Evolutionary conservation across 1,140 invertebrate species (phyloP), one percentile per base, ranked within the genome.

Genomic region (Drosophila pandora): DNA sequence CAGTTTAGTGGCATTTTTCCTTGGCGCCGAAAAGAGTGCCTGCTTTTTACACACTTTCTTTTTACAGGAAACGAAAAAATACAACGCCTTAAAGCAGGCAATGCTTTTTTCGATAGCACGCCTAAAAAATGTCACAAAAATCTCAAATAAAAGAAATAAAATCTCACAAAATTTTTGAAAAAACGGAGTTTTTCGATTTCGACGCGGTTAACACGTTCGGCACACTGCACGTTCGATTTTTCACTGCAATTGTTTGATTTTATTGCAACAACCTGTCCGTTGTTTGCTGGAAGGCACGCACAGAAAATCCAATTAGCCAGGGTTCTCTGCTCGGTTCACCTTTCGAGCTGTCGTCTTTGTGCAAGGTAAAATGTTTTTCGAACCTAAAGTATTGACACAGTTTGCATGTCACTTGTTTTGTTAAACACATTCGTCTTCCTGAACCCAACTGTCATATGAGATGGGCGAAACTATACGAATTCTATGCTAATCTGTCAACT

Each of bases 181-280:
- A 47, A 22, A 47, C 8, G 2, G 7, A 23, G 10, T 47, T 47
- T 47, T 47, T n/a, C 13, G 13, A 7, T 47, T 23, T 47, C 13
- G 22, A 57, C 63, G 55, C 81, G 70, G 48, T 65, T 37, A 65
- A 85, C 43, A 81, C 83, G 79, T 87, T 87, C 62, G 67, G 45
- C 72, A 71, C 85, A 60, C 55, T 53, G 49, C 79, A 79, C 84
- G 84, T 89, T 88, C 83, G 79, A 83, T 89, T 83, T 88, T 88
- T 57, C 72, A 88, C 83, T 88, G 83, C 79, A 83, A 88, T 79
- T 73, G 79, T 64, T 76, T 83, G 79, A 88, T 88, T 87, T 87
- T 76, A 87, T 88, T 87, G 79, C 83, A 76, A 69, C 41, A 69
- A 72, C 75, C 68, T 69, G 72, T 82, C 79, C 63, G 47, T 41